Percentiles rank a stretch among this genome's conserved stretches.
Conservation (phyloP, 2,888 invertebrate species). For the Pseudanteris insignis region DNA sequence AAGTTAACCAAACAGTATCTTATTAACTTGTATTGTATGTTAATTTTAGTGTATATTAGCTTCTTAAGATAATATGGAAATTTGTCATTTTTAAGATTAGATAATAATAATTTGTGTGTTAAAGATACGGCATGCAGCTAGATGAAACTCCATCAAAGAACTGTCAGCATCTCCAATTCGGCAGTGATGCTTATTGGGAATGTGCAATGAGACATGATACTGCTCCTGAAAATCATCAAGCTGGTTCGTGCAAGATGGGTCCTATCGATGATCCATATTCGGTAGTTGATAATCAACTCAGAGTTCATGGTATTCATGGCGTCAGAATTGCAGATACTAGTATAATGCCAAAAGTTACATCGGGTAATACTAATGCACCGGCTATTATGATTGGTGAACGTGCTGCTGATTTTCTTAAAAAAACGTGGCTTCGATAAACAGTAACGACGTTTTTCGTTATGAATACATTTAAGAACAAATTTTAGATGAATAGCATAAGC, state of each 20-base stretch:
- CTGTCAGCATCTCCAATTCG: slow-evolving; percentile 79
- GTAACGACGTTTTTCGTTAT: no score
- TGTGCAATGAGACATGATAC: slow-evolving; percentile 72
- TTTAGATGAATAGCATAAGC: no score
- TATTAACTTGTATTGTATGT: no score
- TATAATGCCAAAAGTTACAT: slow-evolving; percentile 69
- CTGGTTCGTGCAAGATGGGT: slow-evolving; percentile 75
- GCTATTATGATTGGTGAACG: slow-evolving; percentile 71
- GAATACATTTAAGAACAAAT: no score
- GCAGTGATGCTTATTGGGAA: slow-evolving; percentile 73
- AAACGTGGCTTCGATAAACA: slow-evolving; percentile 62
- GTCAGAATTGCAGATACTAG: slow-evolving; percentile 71
- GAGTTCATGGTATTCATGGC: slow-evolving; percentile 67
- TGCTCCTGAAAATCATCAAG: slow-evolving; percentile 74
- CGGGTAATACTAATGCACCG: slow-evolving; percentile 71
- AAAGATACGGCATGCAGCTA: slow-evolving; percentile 77
- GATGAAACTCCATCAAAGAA: slow-evolving; percentile 79
- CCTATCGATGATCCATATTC: slow-evolving; percentile 69
- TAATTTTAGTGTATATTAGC: no score
- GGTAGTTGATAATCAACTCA: slow-evolving; percentile 70
- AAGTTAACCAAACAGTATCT: not conserved
- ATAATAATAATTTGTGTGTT: no score
- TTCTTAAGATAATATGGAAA: no score
- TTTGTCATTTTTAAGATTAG: no score
- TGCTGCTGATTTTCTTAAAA: slow-evolving; percentile 68